Conservation (phyloP, 2,113 vertebrate species). For the Mohoua ochrocephala region DNA sequence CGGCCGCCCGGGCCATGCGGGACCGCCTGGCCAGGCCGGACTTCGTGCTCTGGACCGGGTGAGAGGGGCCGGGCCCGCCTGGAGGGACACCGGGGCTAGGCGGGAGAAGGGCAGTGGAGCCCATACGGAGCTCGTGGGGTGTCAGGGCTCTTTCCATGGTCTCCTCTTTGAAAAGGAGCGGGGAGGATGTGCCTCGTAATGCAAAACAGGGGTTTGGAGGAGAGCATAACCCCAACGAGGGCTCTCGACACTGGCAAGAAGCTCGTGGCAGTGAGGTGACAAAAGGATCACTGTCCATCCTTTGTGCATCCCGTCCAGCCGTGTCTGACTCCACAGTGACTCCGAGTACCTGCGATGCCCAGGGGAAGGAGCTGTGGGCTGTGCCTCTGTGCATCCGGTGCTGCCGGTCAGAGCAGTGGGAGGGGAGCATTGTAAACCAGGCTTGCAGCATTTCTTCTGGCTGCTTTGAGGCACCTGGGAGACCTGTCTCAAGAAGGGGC, state of each 20-base stretch:
- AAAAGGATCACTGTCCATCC: accelerated
- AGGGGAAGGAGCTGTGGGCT: too few species aligned
- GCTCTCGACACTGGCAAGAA: accelerated
- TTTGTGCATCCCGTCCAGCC: background rate
- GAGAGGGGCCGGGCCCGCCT: background rate
- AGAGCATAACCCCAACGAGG: accelerated
- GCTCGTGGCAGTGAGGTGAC: background rate
- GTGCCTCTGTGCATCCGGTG: accelerated
- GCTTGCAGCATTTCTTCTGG: background rate
- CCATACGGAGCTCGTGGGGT: accelerated
- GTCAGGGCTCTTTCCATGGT: too few species aligned
- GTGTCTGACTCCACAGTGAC: background rate
- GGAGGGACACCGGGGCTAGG: background rate
- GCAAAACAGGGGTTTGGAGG: background rate
- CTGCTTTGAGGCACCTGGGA: background rate
- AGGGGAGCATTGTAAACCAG: background rate
- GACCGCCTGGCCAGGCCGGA: slow-evolving; percentile 77
- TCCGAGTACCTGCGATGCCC: accelerated
- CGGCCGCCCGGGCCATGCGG: slow-evolving; percentile 81
- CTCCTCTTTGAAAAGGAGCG: background rate
- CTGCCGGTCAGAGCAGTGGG: background rate
- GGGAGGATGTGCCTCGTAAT: too few species aligned
- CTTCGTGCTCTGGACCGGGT: slow-evolving; percentile 97
- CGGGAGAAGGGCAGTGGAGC: background rate
- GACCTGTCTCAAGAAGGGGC: background rate